Evolutionary conservation across 2,797 vertebrate genomes (phyloP).

Genomic region (Danionella dracula): DNA sequence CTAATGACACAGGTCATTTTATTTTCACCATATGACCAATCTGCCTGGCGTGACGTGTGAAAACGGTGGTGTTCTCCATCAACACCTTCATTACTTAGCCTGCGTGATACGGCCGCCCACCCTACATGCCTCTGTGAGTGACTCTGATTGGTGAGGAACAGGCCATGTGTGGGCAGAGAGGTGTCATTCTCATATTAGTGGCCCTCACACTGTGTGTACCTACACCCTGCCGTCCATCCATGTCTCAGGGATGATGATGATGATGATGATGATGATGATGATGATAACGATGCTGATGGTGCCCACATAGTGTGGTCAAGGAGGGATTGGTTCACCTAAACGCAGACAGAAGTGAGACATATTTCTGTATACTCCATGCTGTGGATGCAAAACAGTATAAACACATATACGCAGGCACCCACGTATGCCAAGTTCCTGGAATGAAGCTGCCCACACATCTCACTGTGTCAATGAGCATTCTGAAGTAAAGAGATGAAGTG

Average conservation of each 20-base stretch:
- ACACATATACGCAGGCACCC: slow-evolving; percentile 26
- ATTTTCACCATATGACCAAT: slow-evolving; percentile 50
- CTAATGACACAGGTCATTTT: slow-evolving; percentile 42
- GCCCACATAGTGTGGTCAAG: slow-evolving; percentile 43
- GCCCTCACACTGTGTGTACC: slow-evolving; percentile 53
- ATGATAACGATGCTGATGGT: too few relatives aligned
- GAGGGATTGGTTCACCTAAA: slow-evolving; percentile 38
- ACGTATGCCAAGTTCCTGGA: slow-evolving; percentile 28
- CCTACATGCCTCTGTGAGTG: slow-evolving; percentile 50
- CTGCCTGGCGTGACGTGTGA: slow-evolving; percentile 51
- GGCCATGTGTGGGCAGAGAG: slow-evolving; percentile 53
- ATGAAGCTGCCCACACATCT: slow-evolving; percentile 18
- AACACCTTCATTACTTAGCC: slow-evolving; percentile 52
- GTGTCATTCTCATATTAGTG: slow-evolving; percentile 52
- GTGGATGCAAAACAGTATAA: slow-evolving; percentile 22
- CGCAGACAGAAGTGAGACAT: slow-evolving; percentile 20
- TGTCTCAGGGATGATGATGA: slow-evolving; percentile 41
- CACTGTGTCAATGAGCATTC: slow-evolving; percentile 23
- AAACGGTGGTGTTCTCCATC: slow-evolving; percentile 51
- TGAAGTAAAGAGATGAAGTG: slow-evolving; percentile 20
- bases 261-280: slow-evolving; percentile 35
- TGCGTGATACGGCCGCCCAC: slow-evolving; percentile 52
- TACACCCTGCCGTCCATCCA: slow-evolving; percentile 46
- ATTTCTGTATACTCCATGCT: background rate
- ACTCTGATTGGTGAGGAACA: slow-evolving; percentile 54